Evolutionary conservation across 2,113 vertebrate species (phyloP), one percentile per base, ranked within the genome.

Genomic region (Formicarius rufipectus): DNA sequence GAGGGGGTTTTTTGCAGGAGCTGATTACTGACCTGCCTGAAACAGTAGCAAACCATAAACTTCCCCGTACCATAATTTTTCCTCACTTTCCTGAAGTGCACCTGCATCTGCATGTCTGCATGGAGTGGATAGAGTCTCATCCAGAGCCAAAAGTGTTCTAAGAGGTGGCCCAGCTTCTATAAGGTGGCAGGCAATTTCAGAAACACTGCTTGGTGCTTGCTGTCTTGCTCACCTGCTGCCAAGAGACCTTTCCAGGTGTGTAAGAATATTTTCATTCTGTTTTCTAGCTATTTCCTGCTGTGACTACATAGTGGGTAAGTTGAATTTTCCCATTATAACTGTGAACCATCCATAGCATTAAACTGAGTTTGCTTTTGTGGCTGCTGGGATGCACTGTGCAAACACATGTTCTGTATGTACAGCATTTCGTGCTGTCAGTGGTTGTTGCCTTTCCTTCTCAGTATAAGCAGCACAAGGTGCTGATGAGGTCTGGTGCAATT

Each of bases 281-380:
- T 98, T 98, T 95, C 96, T 96, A 99, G 98, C 97, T 68, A 97
- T 98, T 98, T 98, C 98, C 80, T 98, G 96, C 96, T 98, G 94
- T 97, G 98, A 98, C 97, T 98, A 96, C 97, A 66, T 98, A 92
- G 98, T 95, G 92, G 98, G 98, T 98, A 98, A 98, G 98, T 98
- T 30, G 35, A 90, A 96, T 44, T 76, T 93, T 86, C 56, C 25
- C 58, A 52, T 55, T 89, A 53, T 69, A 84, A 83, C 84, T 53
- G 33, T 77, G 82, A 93, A 73, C 13, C 63, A 52, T 76, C 77
- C 74, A 10, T 13, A n/a, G n/a, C 39, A 90, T 72, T 90, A 92
- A 63, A 74, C 40, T 33, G 45, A 67, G 62, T 81, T 84, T 66
- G 58, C 59, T 94, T 84, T 74, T 78, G 56, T 7, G 21, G 93